Base-by-base conservation (phyloP, 2,888 invertebrate genomes). In the Zygothrica quintamaculata region DNA sequence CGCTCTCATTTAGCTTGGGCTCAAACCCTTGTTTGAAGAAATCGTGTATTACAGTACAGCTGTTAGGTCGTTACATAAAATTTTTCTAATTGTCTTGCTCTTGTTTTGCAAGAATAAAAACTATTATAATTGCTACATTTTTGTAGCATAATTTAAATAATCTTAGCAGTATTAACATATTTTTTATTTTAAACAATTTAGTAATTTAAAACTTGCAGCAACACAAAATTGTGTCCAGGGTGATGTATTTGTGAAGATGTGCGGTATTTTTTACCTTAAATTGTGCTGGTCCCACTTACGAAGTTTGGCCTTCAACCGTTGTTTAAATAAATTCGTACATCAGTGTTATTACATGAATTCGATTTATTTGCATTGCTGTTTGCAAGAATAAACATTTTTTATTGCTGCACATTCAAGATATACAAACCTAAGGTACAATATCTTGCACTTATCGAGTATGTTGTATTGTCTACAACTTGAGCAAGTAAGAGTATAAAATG, bases 371-470 rank as follows among this genome's bases (percentile, higher is more conserved):
- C 55, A 16, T 71, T 75, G 72, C 58, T 72, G 52, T 72, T 64
- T 52, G 60, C 46, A 53, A 58, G 50, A 71, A 74, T 51, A 84
- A 79, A 84, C 87, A 80, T 50, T 51, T 56, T 65, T 65, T 60
- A 71, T 47, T 57, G 77, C 40, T 72, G 51, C 46, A 53, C 31
- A 22, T 26, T 46, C 58, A 58, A 37, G 46, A 33, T 43, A 9
- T 29, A 29, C 18, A 22, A 22, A 5, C 52, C 43, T 34, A 43
- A 25, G 42, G 53, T 26, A 74, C 75, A 70, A 31, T 46, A 36
- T 46, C 42, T 60, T 57, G 56, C 72, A 71, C 72, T 72, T 72
- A 76, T 46, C 50, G 56, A 43, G 55, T 65, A 42, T 36, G 55
- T 65, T 64, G 50, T 59, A n/a, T 22, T 16, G 13, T 6, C 4